Conservation (phyloP, 2,888 invertebrate genomes). For the Rhimphoctona megacephalus region DNA sequence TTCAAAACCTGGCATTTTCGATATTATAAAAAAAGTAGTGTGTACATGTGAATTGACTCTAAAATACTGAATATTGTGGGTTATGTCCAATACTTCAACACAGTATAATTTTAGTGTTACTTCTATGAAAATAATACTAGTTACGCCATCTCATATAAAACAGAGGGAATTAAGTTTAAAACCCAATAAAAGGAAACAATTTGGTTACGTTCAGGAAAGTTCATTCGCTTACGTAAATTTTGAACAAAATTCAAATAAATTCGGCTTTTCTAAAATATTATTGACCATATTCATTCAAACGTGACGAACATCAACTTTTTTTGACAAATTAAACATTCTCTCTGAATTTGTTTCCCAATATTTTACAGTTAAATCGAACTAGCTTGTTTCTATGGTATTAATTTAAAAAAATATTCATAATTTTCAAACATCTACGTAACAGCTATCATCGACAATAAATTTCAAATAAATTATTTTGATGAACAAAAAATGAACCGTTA, state of each 20-base stretch:
- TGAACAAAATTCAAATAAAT: not conserved
- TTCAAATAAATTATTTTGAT: not conserved
- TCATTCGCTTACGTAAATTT: not conserved
- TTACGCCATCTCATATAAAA: too few species aligned
- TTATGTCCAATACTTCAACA: too few species aligned
- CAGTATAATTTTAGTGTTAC: too few species aligned
- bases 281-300: not conserved
- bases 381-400: not conserved
- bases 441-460: not conserved
- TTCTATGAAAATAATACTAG: too few species aligned
- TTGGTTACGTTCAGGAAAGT: too few species aligned
- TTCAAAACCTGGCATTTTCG: too few species aligned
- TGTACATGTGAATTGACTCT: too few species aligned
- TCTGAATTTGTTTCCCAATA: not conserved
- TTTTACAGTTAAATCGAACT: not conserved
- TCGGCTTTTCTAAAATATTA: not conserved
- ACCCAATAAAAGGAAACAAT: too few species aligned
- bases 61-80: too few species aligned
- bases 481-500: not conserved
- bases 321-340: not conserved
- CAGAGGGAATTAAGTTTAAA: too few species aligned
- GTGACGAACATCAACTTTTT: not conserved
- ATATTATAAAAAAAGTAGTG: too few species aligned
- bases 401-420: not conserved
- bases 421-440: not conserved